Evolutionary conservation across 2,888 invertebrate species (phyloP), one percentile per base, ranked within the genome.

Genomic region (Aricia artaxerxes): DNA sequence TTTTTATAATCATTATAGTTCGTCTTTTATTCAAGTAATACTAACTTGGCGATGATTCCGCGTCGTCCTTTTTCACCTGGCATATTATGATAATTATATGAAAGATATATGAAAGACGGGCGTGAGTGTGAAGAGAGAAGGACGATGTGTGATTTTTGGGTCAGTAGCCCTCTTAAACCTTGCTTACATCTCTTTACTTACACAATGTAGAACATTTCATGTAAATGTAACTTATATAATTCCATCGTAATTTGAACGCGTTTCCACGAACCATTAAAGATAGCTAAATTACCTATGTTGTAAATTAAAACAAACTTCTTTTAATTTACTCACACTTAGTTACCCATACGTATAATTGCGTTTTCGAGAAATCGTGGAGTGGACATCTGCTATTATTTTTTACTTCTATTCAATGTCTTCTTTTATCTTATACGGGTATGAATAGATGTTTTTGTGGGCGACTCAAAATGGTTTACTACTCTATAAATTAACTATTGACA

Each of bases 391-490:
- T 90, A 91, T 90, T 90, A 88, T 91, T 91, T 90, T 89, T 81
- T 85, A 90, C 91, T 91, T 91, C 92, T 92, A 92, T 93, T 89
- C 90, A 87, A 87, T 88, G 90, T 90, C 88, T 84, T 82, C 89
- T 90, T 91, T 94, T 93, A 92, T 93, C 91, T 92, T 90, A 89
- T 89, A 89, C 86, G 87, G 87, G 87, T 91, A 93, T 92, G 90
- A 90, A 86, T 83, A 82, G 84, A 80, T 86, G 87, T 89, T 93
- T 93, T 93, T 93, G 91, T 92, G 91, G 91, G 87, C 84, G 87
- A 89, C 85, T 91, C 92, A 89, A 88, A 89, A 93, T 93, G 92
- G 93, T 94, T 94, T 93, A 94, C 92, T 82, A 83, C 86, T 86
- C 88, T 85, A 92, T 94, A 94, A 94, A 94, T 93, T 90, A 82